These are phyloP conservation scores for Gyps fulvus DNA, from an alignment of 2,113 vertebrate genomes.

Conservation along the genomic window DNA sequence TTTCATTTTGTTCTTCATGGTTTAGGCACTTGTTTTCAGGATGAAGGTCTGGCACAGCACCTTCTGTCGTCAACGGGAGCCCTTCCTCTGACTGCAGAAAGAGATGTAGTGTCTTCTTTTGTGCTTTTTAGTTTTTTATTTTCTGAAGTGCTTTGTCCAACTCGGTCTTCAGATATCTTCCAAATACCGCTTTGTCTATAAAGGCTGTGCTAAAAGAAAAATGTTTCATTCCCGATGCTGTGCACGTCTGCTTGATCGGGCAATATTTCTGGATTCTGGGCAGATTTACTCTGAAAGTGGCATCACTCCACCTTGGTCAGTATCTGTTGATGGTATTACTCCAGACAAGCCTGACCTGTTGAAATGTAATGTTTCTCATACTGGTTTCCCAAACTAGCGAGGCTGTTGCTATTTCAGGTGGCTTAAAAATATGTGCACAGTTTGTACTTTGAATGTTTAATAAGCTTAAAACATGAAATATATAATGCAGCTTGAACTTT, in stretches of 20 bases:
- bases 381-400: slow-evolving; percentile 14
- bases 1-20: not conserved
- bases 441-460: slow-evolving; percentile 66
- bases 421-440: slow-evolving; percentile 59
- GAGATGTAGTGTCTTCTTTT: not conserved
- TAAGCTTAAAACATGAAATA: slow-evolving; percentile 67
- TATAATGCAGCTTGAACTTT: slow-evolving; percentile 68
- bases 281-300: not conserved
- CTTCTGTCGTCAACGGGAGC: not conserved
- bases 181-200: not conserved
- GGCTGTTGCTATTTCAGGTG: slow-evolving; percentile 71
- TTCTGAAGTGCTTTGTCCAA: not conserved
- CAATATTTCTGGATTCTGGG: not conserved
- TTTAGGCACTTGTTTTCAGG: not conserved
- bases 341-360: not conserved
- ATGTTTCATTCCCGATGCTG: not conserved
- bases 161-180: not conserved
- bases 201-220: not conserved
- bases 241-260: not conserved
- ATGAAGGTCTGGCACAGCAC: not conserved
- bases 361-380: slow-evolving; percentile 31
- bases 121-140: not conserved
- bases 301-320: not conserved
- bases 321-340: not conserved
- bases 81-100: not conserved